phyloP scores from a whole-genome alignment of 2,888 invertebrate genomes.

The Oegoconia quadripuncta region DNA sequence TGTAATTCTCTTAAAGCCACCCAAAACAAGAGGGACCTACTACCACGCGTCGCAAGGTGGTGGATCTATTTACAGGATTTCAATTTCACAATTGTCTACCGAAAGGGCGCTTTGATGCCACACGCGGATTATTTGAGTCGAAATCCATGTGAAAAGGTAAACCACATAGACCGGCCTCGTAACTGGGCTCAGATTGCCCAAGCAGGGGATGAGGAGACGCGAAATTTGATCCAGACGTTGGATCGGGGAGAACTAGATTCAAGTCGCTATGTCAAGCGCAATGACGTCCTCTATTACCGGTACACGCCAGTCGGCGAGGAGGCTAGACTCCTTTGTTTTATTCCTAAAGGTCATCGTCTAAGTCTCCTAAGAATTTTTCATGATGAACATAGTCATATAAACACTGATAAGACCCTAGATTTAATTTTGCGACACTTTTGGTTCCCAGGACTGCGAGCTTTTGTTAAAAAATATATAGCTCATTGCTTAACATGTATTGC shows the following conservation, averaged over 20 bases:
- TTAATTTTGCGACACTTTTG: constrained; percentile 13
- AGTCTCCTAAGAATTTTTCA: constrained; percentile 28
- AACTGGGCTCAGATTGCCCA: background rate
- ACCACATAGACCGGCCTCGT: background rate
- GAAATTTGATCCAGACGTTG: background rate
- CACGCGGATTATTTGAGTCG: too few species aligned
- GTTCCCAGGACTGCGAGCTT: constrained; percentile 10
- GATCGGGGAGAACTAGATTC: background rate
- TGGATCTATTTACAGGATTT: constrained; percentile 24
- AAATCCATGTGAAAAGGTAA: too few species aligned
- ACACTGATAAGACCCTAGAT: constrained; percentile 13
- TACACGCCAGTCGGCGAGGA: constrained; percentile 19
- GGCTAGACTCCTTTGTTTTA: constrained; percentile 18
- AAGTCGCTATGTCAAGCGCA: background rate
- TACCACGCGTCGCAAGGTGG: constrained; percentile 27
- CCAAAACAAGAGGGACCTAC: constrained; percentile 16
- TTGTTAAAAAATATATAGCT: background rate
- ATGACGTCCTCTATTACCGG: background rate
- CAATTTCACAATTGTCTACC: constrained; percentile 14
- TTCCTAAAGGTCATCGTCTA: constrained; percentile 28
- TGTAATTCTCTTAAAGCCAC: constrained; percentile 20
- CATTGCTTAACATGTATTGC: constrained; percentile 7
- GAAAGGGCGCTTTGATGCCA: constrained; percentile 12
- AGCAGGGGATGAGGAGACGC: background rate
- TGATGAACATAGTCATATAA: constrained; percentile 14